These are phyloP conservation scores for Orthosia cruda DNA, from an alignment of 2,888 invertebrate genomes.

Conservation along the genomic window DNA sequence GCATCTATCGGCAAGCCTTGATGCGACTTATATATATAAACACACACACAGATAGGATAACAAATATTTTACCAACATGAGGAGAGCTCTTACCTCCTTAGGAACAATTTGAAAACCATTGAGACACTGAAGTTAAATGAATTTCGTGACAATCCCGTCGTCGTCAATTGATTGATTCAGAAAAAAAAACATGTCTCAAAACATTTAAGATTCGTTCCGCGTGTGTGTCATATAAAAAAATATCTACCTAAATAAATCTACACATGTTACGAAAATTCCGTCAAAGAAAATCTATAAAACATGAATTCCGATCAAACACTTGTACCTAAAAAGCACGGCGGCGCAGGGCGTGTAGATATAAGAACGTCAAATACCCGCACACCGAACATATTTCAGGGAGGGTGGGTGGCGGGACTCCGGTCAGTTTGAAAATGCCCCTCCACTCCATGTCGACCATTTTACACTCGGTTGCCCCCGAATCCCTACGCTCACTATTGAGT, in stretches of 20 bases:
- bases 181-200: constrained; percentile 1
- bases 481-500: constrained; percentile 86
- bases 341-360: constrained; percentile 68
- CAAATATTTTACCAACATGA: not conserved
- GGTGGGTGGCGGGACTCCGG: constrained; percentile 76
- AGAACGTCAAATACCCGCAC: constrained; percentile 77
- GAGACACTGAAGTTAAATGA: not conserved
- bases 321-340: constrained; percentile 52
- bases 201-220: not conserved
- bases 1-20: too few species aligned
- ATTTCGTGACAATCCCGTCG: not conserved
- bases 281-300: constrained; percentile 48
- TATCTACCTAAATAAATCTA: not conserved
- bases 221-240: constrained; percentile 4
- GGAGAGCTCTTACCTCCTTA: not conserved
- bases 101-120: not conserved
- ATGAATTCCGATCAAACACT: constrained; percentile 46
- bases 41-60: not conserved
- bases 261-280: constrained; percentile 4
- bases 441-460: constrained; percentile 88
- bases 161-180: constrained; percentile 2
- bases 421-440: constrained; percentile 88
- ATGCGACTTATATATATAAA: too few species aligned
- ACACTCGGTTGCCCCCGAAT: constrained; percentile 86
- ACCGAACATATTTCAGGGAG: constrained; percentile 83